Percentiles rank a stretch among this genome's conserved stretches.
phyloP scores from a whole-genome alignment of 1,140 invertebrate species.

The Olivierus martensii region DNA sequence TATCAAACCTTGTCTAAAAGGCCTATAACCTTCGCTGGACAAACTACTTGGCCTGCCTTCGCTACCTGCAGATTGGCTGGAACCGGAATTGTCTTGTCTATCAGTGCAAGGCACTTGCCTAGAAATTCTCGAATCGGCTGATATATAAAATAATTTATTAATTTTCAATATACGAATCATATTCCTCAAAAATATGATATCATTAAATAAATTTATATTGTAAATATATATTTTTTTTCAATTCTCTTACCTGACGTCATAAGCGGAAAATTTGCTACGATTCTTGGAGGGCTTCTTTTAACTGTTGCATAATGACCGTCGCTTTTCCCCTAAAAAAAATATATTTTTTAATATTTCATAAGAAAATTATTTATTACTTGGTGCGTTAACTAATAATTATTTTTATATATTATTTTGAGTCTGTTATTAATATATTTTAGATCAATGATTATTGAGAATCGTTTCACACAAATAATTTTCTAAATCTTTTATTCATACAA shows the following conservation, averaged over 20 bases:
- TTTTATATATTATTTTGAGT: too few species aligned
- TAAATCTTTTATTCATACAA: too few species aligned
- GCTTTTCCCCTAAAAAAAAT: slow-evolving; percentile 1
- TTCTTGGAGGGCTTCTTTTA: slow-evolving; percentile 8
- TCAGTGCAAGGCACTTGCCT: slow-evolving; percentile 8
- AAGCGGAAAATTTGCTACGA: background rate
- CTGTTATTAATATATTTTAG: too few species aligned
- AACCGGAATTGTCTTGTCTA: slow-evolving; percentile 7
- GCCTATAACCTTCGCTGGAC: slow-evolving; percentile 9
- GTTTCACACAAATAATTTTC: too few species aligned
- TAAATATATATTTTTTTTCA: too few species aligned
- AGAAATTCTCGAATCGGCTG: slow-evolving; percentile 1
- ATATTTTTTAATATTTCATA: too few species aligned
- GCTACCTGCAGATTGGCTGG: slow-evolving; percentile 10
- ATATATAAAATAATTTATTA: background rate
- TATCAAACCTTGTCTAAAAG: slow-evolving; percentile 5
- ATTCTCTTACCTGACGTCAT: background rate
- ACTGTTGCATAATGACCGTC: slow-evolving; percentile 5
- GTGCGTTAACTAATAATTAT: too few species aligned
- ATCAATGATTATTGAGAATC: too few species aligned
- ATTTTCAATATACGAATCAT: too few species aligned
- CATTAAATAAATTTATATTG: too few species aligned
- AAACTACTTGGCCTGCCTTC: background rate
- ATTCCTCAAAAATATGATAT: too few species aligned
- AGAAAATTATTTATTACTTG: too few species aligned